Base-by-base conservation (phyloP, 2,888 invertebrate genomes). In the Nezara viridula region DNA sequence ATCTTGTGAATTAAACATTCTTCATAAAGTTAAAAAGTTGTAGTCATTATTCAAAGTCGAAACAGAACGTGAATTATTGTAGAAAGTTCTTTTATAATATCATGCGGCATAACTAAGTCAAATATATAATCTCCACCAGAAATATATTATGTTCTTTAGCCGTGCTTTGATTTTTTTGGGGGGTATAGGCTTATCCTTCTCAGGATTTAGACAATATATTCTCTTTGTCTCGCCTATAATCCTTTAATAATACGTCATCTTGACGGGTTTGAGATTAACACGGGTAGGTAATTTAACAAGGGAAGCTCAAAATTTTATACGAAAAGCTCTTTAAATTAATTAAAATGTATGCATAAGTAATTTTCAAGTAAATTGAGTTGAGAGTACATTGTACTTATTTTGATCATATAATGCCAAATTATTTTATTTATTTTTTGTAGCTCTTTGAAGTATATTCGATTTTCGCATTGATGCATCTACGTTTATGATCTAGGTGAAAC, bases 81-180 rank as follows among this genome's bases (percentile, higher is more conserved):
- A 5, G 3, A 40, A 77, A 77, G 37, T 77, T 77, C 37, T 37
- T 1, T 77, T 40, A 77, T 77, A 77, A 77, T 77, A 40, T 40
- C 77, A 40, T 21, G 77, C 37, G 37, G 40, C 40, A 21, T 77
- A 77, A 77, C 77, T 40, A 77, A 77, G 77, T 37, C 81, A n/a
- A 44, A 81, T 12, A 81, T 44, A 44, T 44, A 81, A 77, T n/a
- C 12, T 81, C 44, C 12, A 44, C 10, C 40, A 12, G n/a, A 44
- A 81, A 81, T 81, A 81, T 44, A 81, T 81, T 81, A 44, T 21
- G 40, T 47, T 24, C 81, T 81, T 44, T 47, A 44, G 44, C 44
- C 81, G 44, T 44, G 44, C 81, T 40, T 24, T 21, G 24, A 2
- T 24, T 40, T 44, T 81, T 81, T 44, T 73, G 12, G 14, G 4